These are phyloP conservation scores for Lithophane semibrunnea DNA, from an alignment of 2,888 invertebrate genomes.

Conservation along the genomic window DNA sequence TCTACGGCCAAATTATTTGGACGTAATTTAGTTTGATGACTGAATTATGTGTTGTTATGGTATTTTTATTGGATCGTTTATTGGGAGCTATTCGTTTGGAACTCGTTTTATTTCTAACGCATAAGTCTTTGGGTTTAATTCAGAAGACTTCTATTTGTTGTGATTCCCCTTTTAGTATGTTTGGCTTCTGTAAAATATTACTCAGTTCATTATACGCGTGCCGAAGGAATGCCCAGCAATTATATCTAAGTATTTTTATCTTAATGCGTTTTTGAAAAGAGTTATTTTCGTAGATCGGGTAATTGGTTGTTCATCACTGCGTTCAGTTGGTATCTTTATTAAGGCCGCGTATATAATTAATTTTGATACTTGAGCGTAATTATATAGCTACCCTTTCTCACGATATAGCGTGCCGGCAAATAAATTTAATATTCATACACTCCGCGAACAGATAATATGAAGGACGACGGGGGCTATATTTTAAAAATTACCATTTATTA, in stretches of 20 bases:
- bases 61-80: slow-evolving; percentile 70
- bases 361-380: slow-evolving; percentile 55
- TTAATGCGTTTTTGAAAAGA: slow-evolving; percentile 48
- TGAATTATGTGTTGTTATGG: slow-evolving; percentile 69
- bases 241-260: slow-evolving; percentile 60
- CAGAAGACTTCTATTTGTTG: slow-evolving; percentile 57
- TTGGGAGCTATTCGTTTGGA: slow-evolving; percentile 62
- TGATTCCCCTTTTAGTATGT: slow-evolving; percentile 57
- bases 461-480: slow-evolving; percentile 63
- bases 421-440: slow-evolving; percentile 67
- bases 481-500: slow-evolving; percentile 73
- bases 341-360: slow-evolving; percentile 55
- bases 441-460: slow-evolving; percentile 66
- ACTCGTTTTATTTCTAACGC: slow-evolving; percentile 59
- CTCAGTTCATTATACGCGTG: slow-evolving; percentile 48
- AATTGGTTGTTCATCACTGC: slow-evolving; percentile 56
- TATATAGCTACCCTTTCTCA: slow-evolving; percentile 60
- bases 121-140: slow-evolving; percentile 55
- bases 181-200: slow-evolving; percentile 51
- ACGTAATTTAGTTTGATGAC: slow-evolving; percentile 69
- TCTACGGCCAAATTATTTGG: slow-evolving; percentile 65
- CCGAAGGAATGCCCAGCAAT: slow-evolving; percentile 45
- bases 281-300: slow-evolving; percentile 53
- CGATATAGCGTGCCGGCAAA: slow-evolving; percentile 56
- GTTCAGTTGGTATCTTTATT: slow-evolving; percentile 52